Conservation (phyloP, 2,113 vertebrate genomes). For the Calidris pugnax region DNA sequence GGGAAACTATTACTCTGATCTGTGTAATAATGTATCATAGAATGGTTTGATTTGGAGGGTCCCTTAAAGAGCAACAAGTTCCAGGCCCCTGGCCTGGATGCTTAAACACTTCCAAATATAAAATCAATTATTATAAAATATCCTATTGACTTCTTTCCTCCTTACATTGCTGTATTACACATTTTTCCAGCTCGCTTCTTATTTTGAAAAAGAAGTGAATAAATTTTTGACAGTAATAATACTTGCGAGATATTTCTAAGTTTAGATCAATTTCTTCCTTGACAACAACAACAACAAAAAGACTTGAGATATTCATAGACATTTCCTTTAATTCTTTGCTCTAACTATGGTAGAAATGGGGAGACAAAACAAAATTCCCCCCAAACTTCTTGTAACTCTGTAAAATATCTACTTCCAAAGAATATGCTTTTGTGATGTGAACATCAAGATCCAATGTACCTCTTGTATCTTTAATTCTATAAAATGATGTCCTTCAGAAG, state of each 20-base stretch:
- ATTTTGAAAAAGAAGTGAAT: not conserved
- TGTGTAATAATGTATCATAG: not conserved
- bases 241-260: not conserved
- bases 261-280: not conserved
- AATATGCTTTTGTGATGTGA: not conserved
- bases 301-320: not conserved
- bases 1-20: not conserved
- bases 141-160: not conserved
- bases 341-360: not conserved
- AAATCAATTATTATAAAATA: not conserved
- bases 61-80: too few relatives aligned
- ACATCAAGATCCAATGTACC: not conserved
- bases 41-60: too few relatives aligned
- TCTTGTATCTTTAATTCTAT: not conserved
- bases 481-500: not conserved
- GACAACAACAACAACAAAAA: not conserved
- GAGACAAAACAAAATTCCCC: not conserved
- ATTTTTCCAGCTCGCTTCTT: not conserved
- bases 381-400: rapidly evolving
- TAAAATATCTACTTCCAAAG: not conserved
- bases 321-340: not conserved
- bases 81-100: too few relatives aligned
- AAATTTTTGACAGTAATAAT: not conserved
- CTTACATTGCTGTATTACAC: not conserved
- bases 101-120: not conserved